Evolutionary conservation across 2,113 vertebrate species (phyloP).

Genomic region (Chloropsis cyanopogon): DNA sequence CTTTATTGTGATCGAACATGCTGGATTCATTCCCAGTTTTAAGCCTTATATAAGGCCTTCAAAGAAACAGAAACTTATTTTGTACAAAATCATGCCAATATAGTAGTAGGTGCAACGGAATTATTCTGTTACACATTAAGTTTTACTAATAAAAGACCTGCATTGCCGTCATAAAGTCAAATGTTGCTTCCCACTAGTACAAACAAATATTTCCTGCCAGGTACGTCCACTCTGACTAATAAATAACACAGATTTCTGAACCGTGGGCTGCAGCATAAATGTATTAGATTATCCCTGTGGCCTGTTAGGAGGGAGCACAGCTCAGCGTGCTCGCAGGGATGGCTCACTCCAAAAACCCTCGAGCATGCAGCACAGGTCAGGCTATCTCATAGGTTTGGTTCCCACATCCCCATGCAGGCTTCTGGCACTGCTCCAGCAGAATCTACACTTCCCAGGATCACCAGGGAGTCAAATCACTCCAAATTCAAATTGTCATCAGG

Average conservation of each 20-base stretch:
- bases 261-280: accelerated
- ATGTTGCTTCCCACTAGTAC: slow-evolving; percentile 26
- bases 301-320: neutral
- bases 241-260: neutral
- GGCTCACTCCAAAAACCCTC: neutral
- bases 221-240: neutral
- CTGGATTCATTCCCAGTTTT: slow-evolving; percentile 45
- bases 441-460: neutral
- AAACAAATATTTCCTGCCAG: slow-evolving; percentile 50
- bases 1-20: slow-evolving; percentile 21
- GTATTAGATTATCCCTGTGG: neutral
- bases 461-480: neutral
- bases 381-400: neutral
- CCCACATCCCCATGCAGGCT: neutral
- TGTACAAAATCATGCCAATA: neutral
- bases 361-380: neutral
- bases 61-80: slow-evolving; percentile 54
- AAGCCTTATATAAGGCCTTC: slow-evolving; percentile 42
- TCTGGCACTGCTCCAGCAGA: neutral
- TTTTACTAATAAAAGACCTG: slow-evolving; percentile 32
- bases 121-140: slow-evolving; percentile 43
- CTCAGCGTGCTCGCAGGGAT: accelerated
- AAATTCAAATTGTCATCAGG: neutral
- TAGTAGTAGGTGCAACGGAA: slow-evolving; percentile 40
- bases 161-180: slow-evolving; percentile 44